phyloP scores from a whole-genome alignment of 2,797 vertebrate species.

The Hemitrygon akajei region DNA sequence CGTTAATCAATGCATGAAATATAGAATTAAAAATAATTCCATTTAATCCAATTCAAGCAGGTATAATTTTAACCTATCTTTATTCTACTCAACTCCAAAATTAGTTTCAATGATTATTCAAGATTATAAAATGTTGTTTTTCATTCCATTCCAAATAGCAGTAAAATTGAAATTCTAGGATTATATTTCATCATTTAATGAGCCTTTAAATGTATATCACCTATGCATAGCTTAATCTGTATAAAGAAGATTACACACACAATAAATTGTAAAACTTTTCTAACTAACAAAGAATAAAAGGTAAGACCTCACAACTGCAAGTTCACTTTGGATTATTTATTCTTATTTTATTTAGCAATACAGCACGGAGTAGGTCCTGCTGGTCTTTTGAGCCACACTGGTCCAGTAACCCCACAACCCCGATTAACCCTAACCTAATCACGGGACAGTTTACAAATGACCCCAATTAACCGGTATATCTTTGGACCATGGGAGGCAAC shows the following conservation, averaged over 20 bases:
- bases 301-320: not conserved
- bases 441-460: too few relatives aligned
- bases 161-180: not conserved
- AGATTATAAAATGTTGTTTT: not conserved
- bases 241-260: not conserved
- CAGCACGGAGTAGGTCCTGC: too few relatives aligned
- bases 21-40: not conserved
- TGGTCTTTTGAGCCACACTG: too few relatives aligned
- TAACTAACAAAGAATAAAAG: not conserved
- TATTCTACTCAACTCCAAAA: not conserved
- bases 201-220: not conserved
- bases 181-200: not conserved
- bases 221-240: not conserved
- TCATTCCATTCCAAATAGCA: not conserved
- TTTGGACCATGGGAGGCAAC: too few relatives aligned
- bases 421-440: too few relatives aligned
- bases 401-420: too few relatives aligned
- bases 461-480: too few relatives aligned
- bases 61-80: not conserved
- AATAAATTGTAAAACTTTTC: not conserved
- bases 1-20: slow-evolving; percentile 42
- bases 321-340: not conserved
- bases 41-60: not conserved
- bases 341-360: too few relatives aligned
- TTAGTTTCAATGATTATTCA: not conserved